A percentile compares a stretch with the other conserved stretches of the same genome.
These are phyloP conservation scores for Neomorphus geoffroyi DNA, from an alignment of 2,797 vertebrate species.

Conservation along the genomic window DNA sequence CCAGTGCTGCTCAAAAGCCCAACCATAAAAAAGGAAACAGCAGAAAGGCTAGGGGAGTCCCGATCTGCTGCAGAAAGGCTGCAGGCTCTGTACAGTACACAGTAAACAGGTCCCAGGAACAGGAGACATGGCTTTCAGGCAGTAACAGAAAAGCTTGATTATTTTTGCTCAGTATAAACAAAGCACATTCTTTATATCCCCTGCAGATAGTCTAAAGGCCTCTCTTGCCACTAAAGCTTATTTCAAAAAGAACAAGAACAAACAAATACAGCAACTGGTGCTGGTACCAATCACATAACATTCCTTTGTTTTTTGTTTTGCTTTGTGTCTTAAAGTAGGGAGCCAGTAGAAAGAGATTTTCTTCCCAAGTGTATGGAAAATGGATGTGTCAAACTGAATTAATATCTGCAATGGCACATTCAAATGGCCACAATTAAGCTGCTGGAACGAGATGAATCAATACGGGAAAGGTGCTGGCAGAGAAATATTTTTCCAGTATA, in stretches of 20 bases:
- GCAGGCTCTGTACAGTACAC: not conserved
- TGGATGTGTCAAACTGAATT: conserved; percentile 54
- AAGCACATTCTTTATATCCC: conserved; percentile 31
- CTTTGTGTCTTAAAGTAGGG: conserved; percentile 14
- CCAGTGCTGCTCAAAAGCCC: conserved; percentile 50
- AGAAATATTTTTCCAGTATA: conserved; percentile 43
- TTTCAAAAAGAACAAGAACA: conserved; percentile 37
- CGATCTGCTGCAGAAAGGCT: not conserved
- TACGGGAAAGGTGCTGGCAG: conserved; percentile 51
- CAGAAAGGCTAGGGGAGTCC: conserved; percentile 45
- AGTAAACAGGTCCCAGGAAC: conserved; percentile 37
- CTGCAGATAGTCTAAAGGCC: conserved; percentile 41
- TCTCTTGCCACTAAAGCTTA: conserved; percentile 30
- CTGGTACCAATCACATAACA: conserved; percentile 26
- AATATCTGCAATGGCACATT: conserved; percentile 61
- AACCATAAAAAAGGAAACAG: conserved; percentile 27
- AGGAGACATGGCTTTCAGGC: conserved; percentile 4
- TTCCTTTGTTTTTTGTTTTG: conserved; percentile 16
- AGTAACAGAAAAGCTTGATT: conserved; percentile 36
- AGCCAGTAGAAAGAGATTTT: conserved; percentile 30
- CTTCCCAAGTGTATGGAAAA: conserved; percentile 59
- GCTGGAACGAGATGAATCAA: conserved; percentile 62
- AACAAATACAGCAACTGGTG: conserved; percentile 28
- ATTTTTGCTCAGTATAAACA: conserved; percentile 47
- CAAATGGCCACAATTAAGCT: conserved; percentile 62